Percentiles rank a stretch among this genome's conserved stretches.
These are phyloP conservation scores for Callopanchax toddi DNA, from an alignment of 2,113 vertebrate genomes.

Conservation along the genomic window DNA sequence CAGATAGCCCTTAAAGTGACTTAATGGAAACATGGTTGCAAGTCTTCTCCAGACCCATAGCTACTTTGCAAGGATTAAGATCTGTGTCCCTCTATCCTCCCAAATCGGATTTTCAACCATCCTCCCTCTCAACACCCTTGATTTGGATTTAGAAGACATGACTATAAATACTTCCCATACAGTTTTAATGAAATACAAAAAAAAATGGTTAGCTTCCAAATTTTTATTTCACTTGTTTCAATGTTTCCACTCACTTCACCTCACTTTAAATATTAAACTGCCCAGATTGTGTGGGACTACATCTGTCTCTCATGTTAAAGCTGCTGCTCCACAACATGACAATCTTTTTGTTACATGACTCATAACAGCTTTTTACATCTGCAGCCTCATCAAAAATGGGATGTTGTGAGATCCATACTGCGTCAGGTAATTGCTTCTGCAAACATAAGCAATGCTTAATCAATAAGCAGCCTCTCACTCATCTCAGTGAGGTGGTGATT, in stretches of 20 bases:
- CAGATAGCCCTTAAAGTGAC: too few relatives aligned
- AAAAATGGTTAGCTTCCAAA: too few relatives aligned
- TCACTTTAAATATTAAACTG: neutral
- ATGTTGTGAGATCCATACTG: slow-evolving; percentile 39
- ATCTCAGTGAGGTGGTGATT: slow-evolving; percentile 41
- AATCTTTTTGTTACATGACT: neutral
- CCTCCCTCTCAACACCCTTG: too few relatives aligned
- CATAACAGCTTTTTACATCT: slow-evolving; percentile 17
- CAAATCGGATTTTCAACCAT: too few relatives aligned
- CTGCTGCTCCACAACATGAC: neutral
- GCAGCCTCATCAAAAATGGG: slow-evolving; percentile 34
- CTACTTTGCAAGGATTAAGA: too few relatives aligned
- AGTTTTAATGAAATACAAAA: too few relatives aligned
- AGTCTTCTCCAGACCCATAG: too few relatives aligned
- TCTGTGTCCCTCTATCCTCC: too few relatives aligned
- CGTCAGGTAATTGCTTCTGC: slow-evolving; percentile 58
- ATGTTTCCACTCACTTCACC: neutral
- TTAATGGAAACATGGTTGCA: too few relatives aligned
- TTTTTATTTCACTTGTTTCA: neutral
- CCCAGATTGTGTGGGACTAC: neutral
- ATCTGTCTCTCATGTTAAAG: neutral
- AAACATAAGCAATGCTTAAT: slow-evolving; percentile 57
- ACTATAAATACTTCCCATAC: too few relatives aligned
- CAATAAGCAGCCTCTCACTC: slow-evolving; percentile 55
- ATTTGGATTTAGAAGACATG: too few relatives aligned